A percentile compares a stretch with the other conserved stretches of the same genome.
phyloP scores from a whole-genome alignment of 2,888 invertebrate genomes.

The Andrena haemorrhoa region DNA sequence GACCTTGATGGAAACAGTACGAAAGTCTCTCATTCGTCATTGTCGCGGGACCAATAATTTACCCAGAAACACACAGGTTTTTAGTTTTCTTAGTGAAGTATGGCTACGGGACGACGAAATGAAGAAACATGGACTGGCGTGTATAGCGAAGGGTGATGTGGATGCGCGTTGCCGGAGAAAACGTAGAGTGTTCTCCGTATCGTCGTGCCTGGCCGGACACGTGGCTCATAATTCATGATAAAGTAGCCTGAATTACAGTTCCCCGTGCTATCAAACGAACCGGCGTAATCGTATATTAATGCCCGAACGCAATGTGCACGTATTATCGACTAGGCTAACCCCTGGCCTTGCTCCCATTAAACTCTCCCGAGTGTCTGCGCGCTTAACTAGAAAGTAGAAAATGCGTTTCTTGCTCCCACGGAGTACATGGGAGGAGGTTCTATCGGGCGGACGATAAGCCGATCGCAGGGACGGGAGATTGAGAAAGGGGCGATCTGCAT shows the following conservation, averaged over 20 bases:
- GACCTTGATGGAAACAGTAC: no score
- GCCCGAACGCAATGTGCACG: constrained; percentile 59
- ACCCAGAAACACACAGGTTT: no score
- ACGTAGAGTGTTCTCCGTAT: constrained; percentile 18
- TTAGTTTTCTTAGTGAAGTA: neutral
- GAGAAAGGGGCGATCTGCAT: constrained; percentile 29
- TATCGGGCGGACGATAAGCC: constrained; percentile 27
- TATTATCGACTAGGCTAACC: constrained; percentile 54
- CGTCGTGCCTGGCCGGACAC: constrained; percentile 36
- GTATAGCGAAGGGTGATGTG: neutral
- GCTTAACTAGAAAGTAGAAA: constrained; percentile 62
- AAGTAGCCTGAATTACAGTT: constrained; percentile 68
- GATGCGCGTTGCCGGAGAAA: constrained; percentile 18
- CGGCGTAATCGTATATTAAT: constrained; percentile 70
- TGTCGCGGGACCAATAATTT: no score
- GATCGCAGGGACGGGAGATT: neutral
- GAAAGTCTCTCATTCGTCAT: no score
- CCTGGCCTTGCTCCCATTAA: constrained; percentile 63
- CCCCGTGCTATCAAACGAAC: constrained; percentile 41
- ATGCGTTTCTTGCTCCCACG: constrained; percentile 61
- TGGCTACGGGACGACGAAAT: neutral
- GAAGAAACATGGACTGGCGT: constrained; percentile 9
- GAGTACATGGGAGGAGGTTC: constrained; percentile 8
- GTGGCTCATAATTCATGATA: constrained; percentile 74
- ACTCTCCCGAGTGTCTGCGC: constrained; percentile 46